Evolutionary conservation across 2,113 vertebrate genomes (phyloP).

Genomic region (Ceyx cyanopectus): DNA sequence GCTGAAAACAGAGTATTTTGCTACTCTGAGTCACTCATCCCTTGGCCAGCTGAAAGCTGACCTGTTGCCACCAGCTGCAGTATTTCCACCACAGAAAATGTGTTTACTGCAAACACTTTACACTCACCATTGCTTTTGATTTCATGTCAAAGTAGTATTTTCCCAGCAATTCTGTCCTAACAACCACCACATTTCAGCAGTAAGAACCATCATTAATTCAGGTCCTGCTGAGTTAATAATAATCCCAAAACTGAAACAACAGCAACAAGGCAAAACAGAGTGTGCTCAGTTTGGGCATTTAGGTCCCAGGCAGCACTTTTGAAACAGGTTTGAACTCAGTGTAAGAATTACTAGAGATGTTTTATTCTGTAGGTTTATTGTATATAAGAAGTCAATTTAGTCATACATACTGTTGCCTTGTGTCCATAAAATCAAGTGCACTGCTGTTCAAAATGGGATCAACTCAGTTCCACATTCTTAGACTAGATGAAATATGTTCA

Average conservation of each 20-base stretch:
- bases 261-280: neutral
- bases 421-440: neutral
- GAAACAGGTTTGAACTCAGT: neutral
- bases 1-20: neutral
- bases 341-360: neutral
- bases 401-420: neutral
- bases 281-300: fast-evolving
- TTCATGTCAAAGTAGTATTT: neutral
- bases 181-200: neutral
- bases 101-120: neutral
- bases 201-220: neutral
- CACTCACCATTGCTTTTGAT: neutral
- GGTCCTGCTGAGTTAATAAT: neutral
- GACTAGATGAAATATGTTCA: neutral
- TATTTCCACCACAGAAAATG: neutral
- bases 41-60: neutral
- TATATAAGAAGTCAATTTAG: neutral
- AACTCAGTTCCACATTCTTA: neutral
- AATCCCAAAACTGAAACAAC: neutral
- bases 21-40: neutral
- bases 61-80: neutral
- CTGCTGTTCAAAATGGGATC: neutral
- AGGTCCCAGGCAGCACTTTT: neutral
- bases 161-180: neutral
- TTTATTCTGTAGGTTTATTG: neutral